phyloP scores from a whole-genome alignment of 1,140 invertebrate species.

The Ceratina japonica region DNA sequence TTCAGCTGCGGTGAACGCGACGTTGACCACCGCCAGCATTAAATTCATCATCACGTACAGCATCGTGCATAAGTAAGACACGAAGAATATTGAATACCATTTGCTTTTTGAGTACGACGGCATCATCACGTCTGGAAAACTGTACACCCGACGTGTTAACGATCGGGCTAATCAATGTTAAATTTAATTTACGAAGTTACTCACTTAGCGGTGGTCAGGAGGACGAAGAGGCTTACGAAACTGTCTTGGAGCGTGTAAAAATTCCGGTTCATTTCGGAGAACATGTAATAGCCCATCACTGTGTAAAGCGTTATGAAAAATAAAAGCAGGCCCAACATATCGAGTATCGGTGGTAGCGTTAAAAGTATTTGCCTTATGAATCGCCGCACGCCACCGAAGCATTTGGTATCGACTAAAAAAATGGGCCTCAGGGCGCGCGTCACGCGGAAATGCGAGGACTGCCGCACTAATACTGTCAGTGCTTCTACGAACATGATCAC shows the following conservation, averaged over 20 bases:
- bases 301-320: conserved; percentile 94
- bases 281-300: conserved; percentile 91
- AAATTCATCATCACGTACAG: conserved; percentile 95
- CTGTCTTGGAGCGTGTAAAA: conserved; percentile 89
- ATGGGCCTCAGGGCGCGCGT: conserved; percentile 93
- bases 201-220: conserved; percentile 95
- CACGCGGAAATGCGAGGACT: conserved; percentile 92
- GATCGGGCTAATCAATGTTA: not conserved
- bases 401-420: conserved; percentile 93
- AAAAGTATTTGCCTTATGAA: conserved; percentile 90
- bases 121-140: conserved; percentile 97
- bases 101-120: conserved; percentile 89
- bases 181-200: conserved; percentile 67
- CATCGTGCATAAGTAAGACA: conserved; percentile 91
- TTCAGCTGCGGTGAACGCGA: conserved; percentile 93
- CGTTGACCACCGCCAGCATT: conserved; percentile 95
- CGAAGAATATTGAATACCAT: conserved; percentile 93
- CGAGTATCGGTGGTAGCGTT: conserved; percentile 92
- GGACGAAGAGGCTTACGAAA: conserved; percentile 93
- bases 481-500: conserved; percentile 93
- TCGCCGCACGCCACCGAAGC: conserved; percentile 87
- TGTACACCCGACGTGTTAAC: conserved; percentile 69
- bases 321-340: conserved; percentile 91
- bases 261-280: conserved; percentile 87
- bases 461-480: conserved; percentile 88